phyloP scores from a whole-genome alignment of 1,140 invertebrate genomes.

The Brachystomella parvula region DNA sequence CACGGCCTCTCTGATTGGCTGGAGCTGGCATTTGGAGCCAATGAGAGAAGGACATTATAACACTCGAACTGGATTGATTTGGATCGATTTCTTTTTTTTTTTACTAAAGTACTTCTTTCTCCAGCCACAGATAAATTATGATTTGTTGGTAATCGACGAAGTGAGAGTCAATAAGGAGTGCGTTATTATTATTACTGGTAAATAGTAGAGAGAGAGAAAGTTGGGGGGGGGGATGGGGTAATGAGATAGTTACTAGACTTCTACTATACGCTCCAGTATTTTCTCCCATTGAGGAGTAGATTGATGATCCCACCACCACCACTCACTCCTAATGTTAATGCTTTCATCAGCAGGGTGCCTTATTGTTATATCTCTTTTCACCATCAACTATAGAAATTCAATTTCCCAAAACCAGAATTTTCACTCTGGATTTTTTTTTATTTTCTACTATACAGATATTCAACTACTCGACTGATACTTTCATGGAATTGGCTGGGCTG shows the following conservation, averaged over 20 bases:
- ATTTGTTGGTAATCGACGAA: conserved; percentile 2
- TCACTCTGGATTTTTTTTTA: neutral
- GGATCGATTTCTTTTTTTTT: neutral
- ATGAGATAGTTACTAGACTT: neutral
- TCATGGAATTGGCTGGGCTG: conserved; percentile 71
- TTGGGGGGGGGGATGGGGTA: too few relatives aligned
- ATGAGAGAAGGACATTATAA: neutral
- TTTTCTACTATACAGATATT: conserved; percentile 61
- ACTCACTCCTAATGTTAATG: neutral
- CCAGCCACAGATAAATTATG: conserved; percentile 5
- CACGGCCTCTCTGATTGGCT: too few relatives aligned
- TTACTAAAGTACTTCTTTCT: neutral
- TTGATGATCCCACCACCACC: neutral
- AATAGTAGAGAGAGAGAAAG: neutral
- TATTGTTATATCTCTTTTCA: neutral
- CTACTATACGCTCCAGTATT: neutral
- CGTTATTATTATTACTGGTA: neutral
- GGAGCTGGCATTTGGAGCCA: neutral
- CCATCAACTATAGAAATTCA: neutral
- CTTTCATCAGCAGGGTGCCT: too few relatives aligned
- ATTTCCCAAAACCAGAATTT: neutral
- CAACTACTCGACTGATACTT: conserved; percentile 91
- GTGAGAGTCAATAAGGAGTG: neutral
- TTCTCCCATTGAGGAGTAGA: neutral
- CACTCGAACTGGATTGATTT: neutral